Base-by-base conservation (phyloP, 2,797 vertebrate species). In the Botia kubotai region DNA sequence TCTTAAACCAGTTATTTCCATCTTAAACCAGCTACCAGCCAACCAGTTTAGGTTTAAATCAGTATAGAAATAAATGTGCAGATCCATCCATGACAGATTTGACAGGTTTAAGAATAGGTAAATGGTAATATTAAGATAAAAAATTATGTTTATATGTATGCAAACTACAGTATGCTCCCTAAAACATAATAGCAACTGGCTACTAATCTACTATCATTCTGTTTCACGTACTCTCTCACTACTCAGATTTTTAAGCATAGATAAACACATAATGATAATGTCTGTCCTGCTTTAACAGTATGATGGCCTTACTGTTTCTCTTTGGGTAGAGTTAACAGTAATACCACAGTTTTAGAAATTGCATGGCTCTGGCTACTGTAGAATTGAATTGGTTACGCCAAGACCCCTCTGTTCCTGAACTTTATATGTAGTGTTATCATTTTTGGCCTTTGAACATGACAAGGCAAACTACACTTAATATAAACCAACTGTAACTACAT, bases 401-500 rank as follows among this genome's bases (percentile, higher is more conserved):
- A 77, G 93, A 93, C 82, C 87, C 80, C 68, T 92, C 88, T 50
- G 92, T 93, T 88, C 93, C 93, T 79, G 91, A 95, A 89, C 81
- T 95, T 86, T 94, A 95, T 87, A 94, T 94, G 52, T 95, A 95
- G 89, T 70, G 52, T 84, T 75, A 26, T 7, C 8, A 60, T 29
- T 53, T 57, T 82, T n/a, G 36, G 67, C 63, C 75, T 73, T 73
- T 80, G 70, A 80, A 72, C 73, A 67, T 67, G 1, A 46, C 70
- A 66, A 66, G 70, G 70, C 13, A 29, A 72, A 39, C 58, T 52
- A n/a, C 11, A 19, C 17, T 26, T n/a, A n/a, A n/a, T n/a, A 29
- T 29, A 23, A 29, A 55, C 21, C 68, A 19, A 29, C 12, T 33
- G 3, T 58, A 48, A 72, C 58, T 16, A 50, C 62, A 71, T 67